These are phyloP conservation scores for Nycticebus coucang DNA, from an alignment of 2,113 vertebrate species.

Conservation along the genomic window DNA sequence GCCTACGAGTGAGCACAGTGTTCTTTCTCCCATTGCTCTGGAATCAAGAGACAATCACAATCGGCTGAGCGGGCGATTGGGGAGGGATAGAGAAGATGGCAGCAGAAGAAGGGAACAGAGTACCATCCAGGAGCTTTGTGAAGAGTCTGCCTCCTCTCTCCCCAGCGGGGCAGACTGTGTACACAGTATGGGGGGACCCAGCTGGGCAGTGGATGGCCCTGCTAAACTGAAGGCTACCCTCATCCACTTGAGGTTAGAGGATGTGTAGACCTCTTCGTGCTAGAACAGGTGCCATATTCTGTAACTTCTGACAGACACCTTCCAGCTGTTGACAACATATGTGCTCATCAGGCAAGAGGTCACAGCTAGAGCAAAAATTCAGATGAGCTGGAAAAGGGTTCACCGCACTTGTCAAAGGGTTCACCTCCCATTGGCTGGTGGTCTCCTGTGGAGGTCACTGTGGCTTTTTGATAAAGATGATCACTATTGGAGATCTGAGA, in stretches of 20 bases:
- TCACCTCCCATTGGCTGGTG: background rate
- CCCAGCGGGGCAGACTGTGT: background rate
- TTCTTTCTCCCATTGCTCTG: background rate
- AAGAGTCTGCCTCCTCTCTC: too few relatives aligned
- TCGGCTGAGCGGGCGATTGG: background rate
- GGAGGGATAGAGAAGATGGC: background rate
- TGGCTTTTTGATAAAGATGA: background rate
- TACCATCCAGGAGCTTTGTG: background rate
- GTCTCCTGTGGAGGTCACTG: background rate
- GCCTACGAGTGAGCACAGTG: background rate
- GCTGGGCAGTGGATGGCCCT: background rate
- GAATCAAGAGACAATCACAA: background rate
- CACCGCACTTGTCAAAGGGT: background rate
- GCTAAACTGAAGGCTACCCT: background rate
- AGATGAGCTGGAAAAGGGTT: background rate
- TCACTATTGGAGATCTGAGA: background rate
- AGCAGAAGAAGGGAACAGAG: background rate
- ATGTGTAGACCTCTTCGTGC: background rate
- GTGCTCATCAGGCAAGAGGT: background rate
- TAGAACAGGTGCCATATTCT: background rate
- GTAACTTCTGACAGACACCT: background rate
- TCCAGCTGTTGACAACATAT: background rate
- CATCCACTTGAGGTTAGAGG: background rate
- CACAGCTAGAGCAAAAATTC: background rate
- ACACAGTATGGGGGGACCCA: background rate